phyloP scores from a whole-genome alignment of 64 coral and sea anemone species.

The Montipora capricornis region DNA sequence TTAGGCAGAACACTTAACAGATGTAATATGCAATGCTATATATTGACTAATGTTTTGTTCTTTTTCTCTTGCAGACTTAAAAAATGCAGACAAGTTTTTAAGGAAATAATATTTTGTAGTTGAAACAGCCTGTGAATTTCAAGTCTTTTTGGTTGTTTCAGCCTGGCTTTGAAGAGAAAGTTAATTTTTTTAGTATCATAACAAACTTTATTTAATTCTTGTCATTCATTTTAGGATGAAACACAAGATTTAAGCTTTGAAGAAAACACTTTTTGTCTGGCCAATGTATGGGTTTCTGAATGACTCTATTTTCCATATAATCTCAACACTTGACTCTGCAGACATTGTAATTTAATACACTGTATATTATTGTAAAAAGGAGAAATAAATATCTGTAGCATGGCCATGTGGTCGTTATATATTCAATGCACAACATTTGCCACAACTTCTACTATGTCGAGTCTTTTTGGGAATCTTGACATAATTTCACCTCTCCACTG shows the following conservation, averaged over 20 bases:
- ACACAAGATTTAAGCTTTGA: conserved; percentile 1
- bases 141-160: conserved; percentile 12
- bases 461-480: no score
- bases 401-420: not conserved
- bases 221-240: not conserved
- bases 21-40: no score
- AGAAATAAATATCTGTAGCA: conserved; percentile 28
- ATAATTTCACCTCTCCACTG: no score
- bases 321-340: not conserved
- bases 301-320: not conserved
- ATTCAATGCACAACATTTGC: no score
- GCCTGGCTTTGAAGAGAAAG: conserved; percentile 18
- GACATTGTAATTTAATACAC: conserved; percentile 27
- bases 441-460: no score
- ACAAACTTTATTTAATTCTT: conserved; percentile 10
- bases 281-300: not conserved
- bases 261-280: not conserved
- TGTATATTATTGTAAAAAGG: conserved; percentile 41
- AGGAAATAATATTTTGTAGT: not conserved
- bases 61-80: conserved; percentile 35
- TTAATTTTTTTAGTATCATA: not conserved
- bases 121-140: not conserved
- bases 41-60: not conserved
- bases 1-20: no score
- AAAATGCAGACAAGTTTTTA: not conserved